Base-by-base conservation (phyloP, 2,888 invertebrate genomes). In the Oligia latruncula region DNA sequence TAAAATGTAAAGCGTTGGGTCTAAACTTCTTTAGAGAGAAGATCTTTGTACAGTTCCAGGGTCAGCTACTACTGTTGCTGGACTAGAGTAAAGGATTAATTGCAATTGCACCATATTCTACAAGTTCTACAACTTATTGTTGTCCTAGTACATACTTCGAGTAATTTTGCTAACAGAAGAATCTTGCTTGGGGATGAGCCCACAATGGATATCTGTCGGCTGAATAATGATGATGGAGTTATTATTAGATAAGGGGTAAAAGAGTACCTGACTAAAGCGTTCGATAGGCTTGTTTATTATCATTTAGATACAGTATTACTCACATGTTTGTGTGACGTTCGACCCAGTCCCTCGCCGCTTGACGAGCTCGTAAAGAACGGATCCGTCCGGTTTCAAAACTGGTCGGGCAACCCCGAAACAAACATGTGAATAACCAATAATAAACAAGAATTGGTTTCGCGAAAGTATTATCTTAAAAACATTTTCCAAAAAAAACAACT, bases 291-390 rank as follows among this genome's bases (percentile, higher is more conserved):
- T 58, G 58, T 58, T 58, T 23, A 58, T 58, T 58, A 17, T 58
- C 43, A 60, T 79, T 68, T 29, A 35, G 35, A 4, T 35, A n/a
- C 29, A 58, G 68, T 55, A 40, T 67, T 83, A 80, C 58, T 82
- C 76, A 76, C 83, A 74, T 62, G 43, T 52, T 60, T 60, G 49
- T 52, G 58, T 75, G 60, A 29, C 46, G 20, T n/a, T 76, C 2
- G n/a, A 67, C 35, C 11, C 35, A 8, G 11, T 52, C 20, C 23
- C 29, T 13, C 52, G 40, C 49, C 60, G 29, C 66, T 66, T 23
- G 52, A n/a, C 40, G n/a, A 71, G 11, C 66, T 71, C 40, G 11
- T 66, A 11, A 40, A 60, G 23, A 80, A 60, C 20, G 6, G 67
- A 29, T 60, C 23, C 29, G 23, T 67, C 29, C 17, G 58, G 23